Evolutionary conservation across 2,113 vertebrate species (phyloP).

Genomic region (Dascyllus trimaculatus): DNA sequence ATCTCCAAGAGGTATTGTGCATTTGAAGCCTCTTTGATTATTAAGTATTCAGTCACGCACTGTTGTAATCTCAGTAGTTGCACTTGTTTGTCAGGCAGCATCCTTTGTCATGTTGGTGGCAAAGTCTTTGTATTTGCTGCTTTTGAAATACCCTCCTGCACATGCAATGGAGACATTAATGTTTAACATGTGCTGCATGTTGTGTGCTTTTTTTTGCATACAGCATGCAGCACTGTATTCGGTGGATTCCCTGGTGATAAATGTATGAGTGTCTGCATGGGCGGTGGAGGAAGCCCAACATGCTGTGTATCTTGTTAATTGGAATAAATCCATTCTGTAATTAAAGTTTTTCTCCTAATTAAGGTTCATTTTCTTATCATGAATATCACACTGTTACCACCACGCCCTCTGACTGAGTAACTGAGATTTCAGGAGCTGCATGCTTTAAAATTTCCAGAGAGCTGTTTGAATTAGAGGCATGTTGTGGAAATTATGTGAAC

Average conservation of each 20-base stretch:
- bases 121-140: constrained; percentile 49
- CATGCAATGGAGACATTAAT: constrained; percentile 49
- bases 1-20: constrained; percentile 61
- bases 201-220: constrained; percentile 75
- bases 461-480: background rate
- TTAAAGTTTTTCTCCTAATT: constrained; percentile 60
- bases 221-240: constrained; percentile 58
- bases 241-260: constrained; percentile 48
- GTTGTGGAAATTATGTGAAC: background rate
- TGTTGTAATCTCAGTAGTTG: constrained; percentile 60
- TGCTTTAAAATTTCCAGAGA: background rate
- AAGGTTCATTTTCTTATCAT: constrained; percentile 28
- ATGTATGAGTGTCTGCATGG: constrained; percentile 51
- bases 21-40: constrained; percentile 55
- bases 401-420: constrained; percentile 6
- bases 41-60: constrained; percentile 58
- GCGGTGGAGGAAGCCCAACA: constrained; percentile 38
- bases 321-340: constrained; percentile 75
- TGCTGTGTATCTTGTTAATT: constrained; percentile 66
- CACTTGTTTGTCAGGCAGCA: constrained; percentile 53
- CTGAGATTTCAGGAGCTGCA: background rate
- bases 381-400: background rate
- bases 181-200: constrained; percentile 54
- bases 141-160: constrained; percentile 29
- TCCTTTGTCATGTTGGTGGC: constrained; percentile 56